phyloP scores from a whole-genome alignment of 2,113 vertebrate genomes.

The Pogonocichla stellata region DNA sequence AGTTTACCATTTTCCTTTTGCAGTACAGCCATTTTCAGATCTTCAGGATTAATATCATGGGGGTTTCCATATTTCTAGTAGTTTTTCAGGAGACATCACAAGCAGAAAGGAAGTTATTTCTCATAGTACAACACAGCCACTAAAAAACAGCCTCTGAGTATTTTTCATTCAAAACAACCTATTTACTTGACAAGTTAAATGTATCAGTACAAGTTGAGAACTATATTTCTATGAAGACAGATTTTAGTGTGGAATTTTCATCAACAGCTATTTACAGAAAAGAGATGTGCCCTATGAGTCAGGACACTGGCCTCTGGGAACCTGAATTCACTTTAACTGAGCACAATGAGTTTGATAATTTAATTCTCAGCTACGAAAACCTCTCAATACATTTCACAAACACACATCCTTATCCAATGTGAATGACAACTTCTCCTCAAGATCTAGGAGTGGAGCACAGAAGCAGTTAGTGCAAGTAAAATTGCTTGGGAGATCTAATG shows the following conservation, averaged over 20 bases:
- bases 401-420: background rate
- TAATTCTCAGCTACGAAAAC: background rate
- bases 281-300: background rate
- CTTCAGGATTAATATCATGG: background rate
- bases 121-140: background rate
- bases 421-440: background rate
- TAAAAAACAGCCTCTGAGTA: background rate
- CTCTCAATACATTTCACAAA: background rate
- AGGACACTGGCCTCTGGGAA: background rate
- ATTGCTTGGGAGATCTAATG: background rate
- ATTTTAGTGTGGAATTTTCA: background rate
- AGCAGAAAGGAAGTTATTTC: slow-evolving; percentile 24
- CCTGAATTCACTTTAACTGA: background rate
- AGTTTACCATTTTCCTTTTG: background rate
- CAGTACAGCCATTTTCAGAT: background rate
- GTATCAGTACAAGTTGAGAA: slow-evolving; percentile 17
- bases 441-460: background rate
- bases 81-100: background rate
- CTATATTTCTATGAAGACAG: background rate
- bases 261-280: background rate
- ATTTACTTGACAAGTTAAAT: slow-evolving; percentile 48
- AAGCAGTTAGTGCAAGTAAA: background rate
- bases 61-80: background rate
- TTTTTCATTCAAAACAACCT: slow-evolving; percentile 24
- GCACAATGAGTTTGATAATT: background rate